phyloP scores from a whole-genome alignment of 2,888 invertebrate genomes.

The Eupelmus urozonus region DNA sequence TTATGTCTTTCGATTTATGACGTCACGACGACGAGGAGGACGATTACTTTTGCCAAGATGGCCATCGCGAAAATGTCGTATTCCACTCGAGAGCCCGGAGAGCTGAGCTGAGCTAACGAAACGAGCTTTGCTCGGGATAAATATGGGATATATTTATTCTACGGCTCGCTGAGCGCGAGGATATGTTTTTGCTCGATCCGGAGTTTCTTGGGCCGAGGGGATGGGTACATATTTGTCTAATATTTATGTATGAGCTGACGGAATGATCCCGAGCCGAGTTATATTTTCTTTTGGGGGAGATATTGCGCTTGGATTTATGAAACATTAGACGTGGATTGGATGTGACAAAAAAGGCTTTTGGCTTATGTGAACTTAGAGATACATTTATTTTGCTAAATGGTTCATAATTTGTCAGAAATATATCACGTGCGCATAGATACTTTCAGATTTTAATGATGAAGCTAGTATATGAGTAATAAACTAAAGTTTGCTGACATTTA shows the following conservation, averaged over 20 bases:
- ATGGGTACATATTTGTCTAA: conserved; percentile 48
- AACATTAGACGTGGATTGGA: neutral
- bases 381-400: too few species aligned
- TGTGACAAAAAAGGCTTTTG: too few species aligned
- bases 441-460: too few species aligned
- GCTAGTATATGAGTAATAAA: too few species aligned
- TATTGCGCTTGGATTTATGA: neutral
- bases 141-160: conserved; percentile 40
- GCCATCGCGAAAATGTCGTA: conserved; percentile 21
- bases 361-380: too few species aligned
- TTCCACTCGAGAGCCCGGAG: neutral
- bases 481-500: too few species aligned
- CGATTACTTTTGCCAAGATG: conserved; percentile 67
- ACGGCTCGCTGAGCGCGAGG: neutral
- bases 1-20: conserved; percentile 72
- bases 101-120: conserved; percentile 7
- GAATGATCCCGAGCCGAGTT: conserved; percentile 8
- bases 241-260: conserved; percentile 57
- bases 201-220: neutral
- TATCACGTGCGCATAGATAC: too few species aligned
- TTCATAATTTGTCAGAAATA: too few species aligned
- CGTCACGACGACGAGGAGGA: conserved; percentile 66
- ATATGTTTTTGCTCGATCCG: neutral
- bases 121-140: conserved; percentile 32
- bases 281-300: neutral